Base-by-base conservation (phyloP, 2,113 vertebrate species). In the Dipodomys stephensi region DNA sequence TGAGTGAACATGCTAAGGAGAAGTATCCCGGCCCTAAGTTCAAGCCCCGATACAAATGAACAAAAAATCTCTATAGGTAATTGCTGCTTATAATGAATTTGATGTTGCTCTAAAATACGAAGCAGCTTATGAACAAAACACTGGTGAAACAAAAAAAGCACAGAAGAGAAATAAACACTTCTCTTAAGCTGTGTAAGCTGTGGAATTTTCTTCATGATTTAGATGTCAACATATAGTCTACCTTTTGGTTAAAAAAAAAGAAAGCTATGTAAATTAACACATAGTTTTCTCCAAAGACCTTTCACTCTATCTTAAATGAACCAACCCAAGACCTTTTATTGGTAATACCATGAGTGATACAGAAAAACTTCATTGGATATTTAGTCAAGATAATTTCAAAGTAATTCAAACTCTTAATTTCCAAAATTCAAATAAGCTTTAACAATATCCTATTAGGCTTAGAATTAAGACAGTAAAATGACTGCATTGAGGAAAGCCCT, bases 341-440 rank as follows among this genome's bases (percentile, higher is more conserved):
- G 28, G 46, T 60, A 62, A 72, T 46, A 65, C 10, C 39, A 8
- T 72, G 53, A 86, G 7, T 84, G 2, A 74, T 46, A 57, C 13
- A 28, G 62, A 35, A 71, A 94, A 76, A 28, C 0, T 10, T 7
- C 10, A 69, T 62, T n/a, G 32, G 32, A 22, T 39, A 76, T 81
- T 86, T 84, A 62, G 73, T 86, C 18, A 69, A 39, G 92, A 80
- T 78, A 44, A 57, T 90, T 87, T 53, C 72, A 87, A 30, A 79
- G 46, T 73, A 77, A 92, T 79, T 79, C 12, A 13, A 46, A 22
- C 89, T 49, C 20, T 46, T 76, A 15, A 53, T 32, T 76, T 76
- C 2, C 32, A 13, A 91, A 71, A 67, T 86, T 86, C 4, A 68
- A 87, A 83, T 71, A 22, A 32, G 2, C 27, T n/a, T 87, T 95